Percentiles rank a stretch among this genome's conserved stretches.
Conservation (phyloP, 1,140 invertebrate genomes). For the Papilio glaucus region DNA sequence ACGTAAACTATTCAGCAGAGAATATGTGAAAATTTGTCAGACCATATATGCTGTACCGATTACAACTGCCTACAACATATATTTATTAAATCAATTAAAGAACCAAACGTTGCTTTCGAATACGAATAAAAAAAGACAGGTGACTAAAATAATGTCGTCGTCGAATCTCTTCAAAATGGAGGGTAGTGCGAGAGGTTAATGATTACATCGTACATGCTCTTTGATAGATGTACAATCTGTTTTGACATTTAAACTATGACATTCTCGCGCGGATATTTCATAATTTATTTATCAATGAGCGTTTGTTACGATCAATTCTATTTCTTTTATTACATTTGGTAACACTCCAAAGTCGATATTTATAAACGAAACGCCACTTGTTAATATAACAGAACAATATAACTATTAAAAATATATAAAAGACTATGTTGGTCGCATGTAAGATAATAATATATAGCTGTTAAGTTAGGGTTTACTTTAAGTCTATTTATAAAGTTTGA, state of each 20-base stretch:
- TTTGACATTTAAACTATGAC: slow-evolving; percentile 44
- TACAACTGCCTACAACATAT: too few relatives aligned
- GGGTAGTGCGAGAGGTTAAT: slow-evolving; percentile 36
- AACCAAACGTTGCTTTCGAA: too few relatives aligned
- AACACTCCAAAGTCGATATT: slow-evolving; percentile 41
- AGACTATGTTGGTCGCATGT: slow-evolving; percentile 40
- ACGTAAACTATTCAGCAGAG: too few relatives aligned
- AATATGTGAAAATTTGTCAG: too few relatives aligned
- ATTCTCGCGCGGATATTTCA: slow-evolving; percentile 14
- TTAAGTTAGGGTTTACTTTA: slow-evolving; percentile 58
- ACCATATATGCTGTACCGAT: too few relatives aligned
- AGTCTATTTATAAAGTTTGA: slow-evolving; percentile 72
- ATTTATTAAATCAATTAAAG: too few relatives aligned
- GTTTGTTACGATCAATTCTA: slow-evolving; percentile 35
- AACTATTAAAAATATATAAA: slow-evolving; percentile 24
- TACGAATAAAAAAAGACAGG: background rate
- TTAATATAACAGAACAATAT: slow-evolving; percentile 31
- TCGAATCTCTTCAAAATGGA: background rate
- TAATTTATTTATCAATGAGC: slow-evolving; percentile 51
- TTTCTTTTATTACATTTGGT: slow-evolving; percentile 37
- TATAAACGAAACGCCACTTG: slow-evolving; percentile 28
- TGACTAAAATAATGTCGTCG: background rate
- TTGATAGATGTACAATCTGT: slow-evolving; percentile 46
- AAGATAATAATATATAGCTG: slow-evolving; percentile 51
- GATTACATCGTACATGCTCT: slow-evolving; percentile 47